Conservation (phyloP, 2,888 invertebrate species). For the Drosophila rellima region DNA sequence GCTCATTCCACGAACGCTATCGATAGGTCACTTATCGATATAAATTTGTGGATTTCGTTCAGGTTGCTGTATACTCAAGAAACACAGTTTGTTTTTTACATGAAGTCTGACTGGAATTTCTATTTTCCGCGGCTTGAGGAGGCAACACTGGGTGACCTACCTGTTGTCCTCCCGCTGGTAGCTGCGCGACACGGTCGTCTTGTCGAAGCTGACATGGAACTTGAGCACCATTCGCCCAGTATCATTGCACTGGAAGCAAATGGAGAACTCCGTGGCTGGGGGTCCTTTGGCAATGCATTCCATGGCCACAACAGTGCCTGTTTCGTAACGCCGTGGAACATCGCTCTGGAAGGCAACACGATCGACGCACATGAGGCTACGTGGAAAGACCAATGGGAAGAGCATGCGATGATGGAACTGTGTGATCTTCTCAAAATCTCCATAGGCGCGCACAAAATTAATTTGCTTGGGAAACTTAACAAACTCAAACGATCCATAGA, state of each 20-base stretch:
- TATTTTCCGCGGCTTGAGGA: too few species aligned
- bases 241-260: slow-evolving; percentile 85
- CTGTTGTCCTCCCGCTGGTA: slow-evolving; percentile 84
- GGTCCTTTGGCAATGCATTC: slow-evolving; percentile 85
- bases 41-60: too few species aligned
- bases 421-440: slow-evolving; percentile 85
- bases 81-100: too few species aligned
- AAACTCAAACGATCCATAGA: slow-evolving; percentile 85
- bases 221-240: slow-evolving; percentile 83
- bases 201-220: slow-evolving; percentile 83
- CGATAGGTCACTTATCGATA: too few species aligned
- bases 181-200: slow-evolving; percentile 80
- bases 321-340: slow-evolving; percentile 84
- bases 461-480: slow-evolving; percentile 84
- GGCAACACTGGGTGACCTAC: slow-evolving; percentile 47
- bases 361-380: slow-evolving; percentile 79
- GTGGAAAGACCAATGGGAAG: slow-evolving; percentile 84
- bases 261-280: slow-evolving; percentile 83
- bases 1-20: too few species aligned
- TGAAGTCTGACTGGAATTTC: too few species aligned
- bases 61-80: too few species aligned
- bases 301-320: slow-evolving; percentile 84
- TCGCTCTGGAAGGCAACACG: slow-evolving; percentile 85
- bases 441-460: slow-evolving; percentile 82
- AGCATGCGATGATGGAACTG: slow-evolving; percentile 85